Base-by-base conservation (phyloP, 2,113 vertebrate species). In the Tenebrosternarchus preto region DNA sequence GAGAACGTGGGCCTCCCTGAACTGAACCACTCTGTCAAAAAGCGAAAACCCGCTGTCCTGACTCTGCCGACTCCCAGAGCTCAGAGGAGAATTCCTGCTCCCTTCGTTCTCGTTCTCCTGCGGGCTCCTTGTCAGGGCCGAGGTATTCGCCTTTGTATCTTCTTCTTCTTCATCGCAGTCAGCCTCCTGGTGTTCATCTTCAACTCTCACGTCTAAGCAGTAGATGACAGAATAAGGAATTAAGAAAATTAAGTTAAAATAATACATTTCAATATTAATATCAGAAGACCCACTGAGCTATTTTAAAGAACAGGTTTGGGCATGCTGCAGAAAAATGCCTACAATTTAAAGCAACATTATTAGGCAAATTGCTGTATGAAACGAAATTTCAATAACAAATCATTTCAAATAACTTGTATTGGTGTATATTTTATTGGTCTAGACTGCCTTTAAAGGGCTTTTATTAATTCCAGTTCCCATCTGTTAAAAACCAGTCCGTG, bases 1-100 rank as follows among this genome's bases (percentile, higher is more conserved):
- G 25, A 63, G 24, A n/a, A 79, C 19, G n/a, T 72, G 71, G 4
- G 79, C 16, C 0, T 74, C 70, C 25, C 73, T 68, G 7, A 67
- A 60, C 0, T 3, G 8, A 39, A 6, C 53, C 20, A 5, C 71
- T 59, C 20, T 36, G 5, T 59, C 71, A 16, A 25, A 55, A 11
- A 39, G 19, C 29, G 69, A 55, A 73, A 73, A 73, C 16, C 20
- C 24, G 1, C 39, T 9, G 2, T 3, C 46, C 66, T 60, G 77
- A 15, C 15, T 61, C 25, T 1, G 77, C 50, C 29, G 22, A 50
- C n/a, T 19, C 12, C 9, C 39, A 19, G 53, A 71, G 36, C 39
- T 50, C 25, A 20, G 25, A 61, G 31, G 56, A 79, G 36, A 31
- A 71, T 71, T 72, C 36, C 17, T 59, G 67, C 24, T 50, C 61